phyloP scores from a whole-genome alignment of 2,113 vertebrate genomes.

The Aptenodytes patagonicus region DNA sequence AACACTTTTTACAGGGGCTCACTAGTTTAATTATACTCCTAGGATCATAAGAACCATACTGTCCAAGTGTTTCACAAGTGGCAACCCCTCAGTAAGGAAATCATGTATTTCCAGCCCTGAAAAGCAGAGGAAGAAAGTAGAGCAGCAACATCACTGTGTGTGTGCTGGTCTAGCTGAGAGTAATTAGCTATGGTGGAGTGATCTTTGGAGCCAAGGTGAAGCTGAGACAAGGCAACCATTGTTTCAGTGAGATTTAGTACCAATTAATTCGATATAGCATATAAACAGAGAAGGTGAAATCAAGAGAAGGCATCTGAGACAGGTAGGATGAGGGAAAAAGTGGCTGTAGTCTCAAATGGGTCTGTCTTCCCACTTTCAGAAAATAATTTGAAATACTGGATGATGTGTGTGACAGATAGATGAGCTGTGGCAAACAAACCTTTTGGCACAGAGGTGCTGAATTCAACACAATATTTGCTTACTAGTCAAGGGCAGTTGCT shows the following conservation, averaged over 20 bases:
- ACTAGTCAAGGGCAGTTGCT: not conserved
- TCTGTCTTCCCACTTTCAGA: not conserved
- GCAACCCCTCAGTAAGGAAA: not conserved
- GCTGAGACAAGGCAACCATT: not conserved
- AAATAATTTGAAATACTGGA: not conserved
- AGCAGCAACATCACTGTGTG: not conserved
- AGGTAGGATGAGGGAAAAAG: not conserved
- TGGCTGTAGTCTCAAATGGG: not conserved
- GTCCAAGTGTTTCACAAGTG: not conserved
- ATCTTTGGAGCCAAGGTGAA: not conserved
- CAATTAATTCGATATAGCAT: not conserved
- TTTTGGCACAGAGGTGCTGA: not conserved
- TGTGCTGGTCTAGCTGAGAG: not conserved
- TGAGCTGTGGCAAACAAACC: conserved; percentile 8
- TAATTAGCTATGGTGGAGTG: not conserved
- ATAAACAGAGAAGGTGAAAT: not conserved
- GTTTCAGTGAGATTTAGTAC: not conserved
- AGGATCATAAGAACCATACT: not conserved
- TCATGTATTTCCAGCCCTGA: not conserved
- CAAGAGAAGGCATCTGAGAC: not conserved
- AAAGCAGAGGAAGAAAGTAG: not conserved
- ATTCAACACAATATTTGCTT: conserved; percentile 23
- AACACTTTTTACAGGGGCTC: not conserved
- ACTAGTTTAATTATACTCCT: not conserved
- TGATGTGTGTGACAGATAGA: conserved; percentile 13